Conservation (phyloP, 35 echinoderm and acorn worm genomes). For the Heliocidaris erythrogramma region DNA sequence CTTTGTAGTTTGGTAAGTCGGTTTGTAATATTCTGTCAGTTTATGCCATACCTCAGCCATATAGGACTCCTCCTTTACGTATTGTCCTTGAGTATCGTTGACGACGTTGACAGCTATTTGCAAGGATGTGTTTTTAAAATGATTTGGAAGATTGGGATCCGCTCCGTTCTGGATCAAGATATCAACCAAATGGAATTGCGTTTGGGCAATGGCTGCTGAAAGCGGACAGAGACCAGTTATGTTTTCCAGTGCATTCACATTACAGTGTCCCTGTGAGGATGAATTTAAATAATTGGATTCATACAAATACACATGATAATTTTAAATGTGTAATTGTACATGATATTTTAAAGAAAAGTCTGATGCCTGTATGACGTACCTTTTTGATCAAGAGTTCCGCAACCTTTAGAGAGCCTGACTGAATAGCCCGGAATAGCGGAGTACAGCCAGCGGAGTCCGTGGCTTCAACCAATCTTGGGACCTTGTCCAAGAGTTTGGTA, state of each 20-base stretch:
- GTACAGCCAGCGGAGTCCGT: not conserved
- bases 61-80: not conserved
- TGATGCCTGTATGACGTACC: too few relatives aligned
- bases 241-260: not conserved
- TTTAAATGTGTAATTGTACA: too few relatives aligned
- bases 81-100: not conserved
- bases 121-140: not conserved
- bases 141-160: not conserved
- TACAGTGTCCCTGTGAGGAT: not conserved
- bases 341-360: too few relatives aligned
- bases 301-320: too few relatives aligned
- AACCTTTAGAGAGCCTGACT: not conserved
- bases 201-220: not conserved
- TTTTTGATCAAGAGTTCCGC: too few relatives aligned
- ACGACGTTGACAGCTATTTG: not conserved
- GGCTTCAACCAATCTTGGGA: not conserved
- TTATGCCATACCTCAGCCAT: not conserved
- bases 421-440: not conserved
- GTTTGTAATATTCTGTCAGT: too few relatives aligned
- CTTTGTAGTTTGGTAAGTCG: too few relatives aligned
- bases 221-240: not conserved
- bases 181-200: not conserved
- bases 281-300: not conserved
- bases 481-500: not conserved
- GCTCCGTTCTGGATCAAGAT: not conserved